phyloP scores from a whole-genome alignment of 2,888 invertebrate species.

The Shargacucullia verbasci region DNA sequence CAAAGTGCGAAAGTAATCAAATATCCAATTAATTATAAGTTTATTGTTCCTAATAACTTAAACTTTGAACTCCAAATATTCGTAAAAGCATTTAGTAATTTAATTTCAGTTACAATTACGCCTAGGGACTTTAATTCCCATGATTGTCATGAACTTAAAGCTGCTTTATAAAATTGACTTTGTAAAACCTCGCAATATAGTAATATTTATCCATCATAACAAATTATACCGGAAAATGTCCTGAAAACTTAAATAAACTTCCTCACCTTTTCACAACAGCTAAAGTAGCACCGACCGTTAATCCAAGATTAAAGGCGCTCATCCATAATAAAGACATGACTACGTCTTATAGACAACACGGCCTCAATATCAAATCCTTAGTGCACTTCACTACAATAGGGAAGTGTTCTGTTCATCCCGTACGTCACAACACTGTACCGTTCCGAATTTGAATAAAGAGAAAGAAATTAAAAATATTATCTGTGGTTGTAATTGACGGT shows the following conservation, averaged over 20 bases:
- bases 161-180: background rate
- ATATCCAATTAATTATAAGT: too few species aligned
- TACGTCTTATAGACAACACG: slow-evolving; percentile 46
- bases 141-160: background rate
- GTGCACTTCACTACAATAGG: slow-evolving; percentile 30
- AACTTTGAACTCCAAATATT: background rate
- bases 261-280: slow-evolving; percentile 90
- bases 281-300: slow-evolving; percentile 90
- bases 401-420: slow-evolving; percentile 42
- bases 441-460: slow-evolving; percentile 35
- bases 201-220: background rate
- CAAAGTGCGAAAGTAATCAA: background rate
- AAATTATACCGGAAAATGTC: background rate
- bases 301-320: slow-evolving; percentile 90
- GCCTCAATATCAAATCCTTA: slow-evolving; percentile 45
- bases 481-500: slow-evolving; percentile 19
- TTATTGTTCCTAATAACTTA: too few species aligned
- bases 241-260: background rate
- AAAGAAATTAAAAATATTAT: slow-evolving; percentile 8
- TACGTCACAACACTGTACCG: slow-evolving; percentile 53
- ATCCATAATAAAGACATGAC: slow-evolving; percentile 91
- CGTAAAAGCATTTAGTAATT: background rate
- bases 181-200: too few species aligned
- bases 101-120: background rate
- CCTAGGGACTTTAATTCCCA: background rate